Conservation (phyloP, 1,140 invertebrate genomes). For the Cydia amplana region DNA sequence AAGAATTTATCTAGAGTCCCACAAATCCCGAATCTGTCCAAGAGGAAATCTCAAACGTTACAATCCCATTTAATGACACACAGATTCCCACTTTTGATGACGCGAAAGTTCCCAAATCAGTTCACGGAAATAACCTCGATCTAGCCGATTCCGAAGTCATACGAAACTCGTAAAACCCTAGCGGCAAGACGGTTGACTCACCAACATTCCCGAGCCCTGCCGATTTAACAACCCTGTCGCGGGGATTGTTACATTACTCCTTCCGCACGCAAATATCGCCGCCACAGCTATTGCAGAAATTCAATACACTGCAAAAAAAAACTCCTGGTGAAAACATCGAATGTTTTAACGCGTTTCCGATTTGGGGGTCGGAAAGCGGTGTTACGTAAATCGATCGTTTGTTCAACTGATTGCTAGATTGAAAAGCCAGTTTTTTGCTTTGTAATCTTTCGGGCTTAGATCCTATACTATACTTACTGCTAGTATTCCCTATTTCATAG, state of each 20-base stretch:
- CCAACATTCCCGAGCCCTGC: slow-evolving; percentile 49
- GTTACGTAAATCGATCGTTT: slow-evolving; percentile 70
- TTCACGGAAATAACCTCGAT: slow-evolving; percentile 59
- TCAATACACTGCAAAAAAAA: slow-evolving; percentile 64
- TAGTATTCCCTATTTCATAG: background rate
- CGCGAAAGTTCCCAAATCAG: slow-evolving; percentile 65
- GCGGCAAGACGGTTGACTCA: slow-evolving; percentile 50
- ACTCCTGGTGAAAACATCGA: slow-evolving; percentile 55
- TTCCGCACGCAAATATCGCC: slow-evolving; percentile 62
- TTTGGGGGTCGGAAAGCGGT: slow-evolving; percentile 52
- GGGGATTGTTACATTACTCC: slow-evolving; percentile 64
- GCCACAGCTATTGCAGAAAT: slow-evolving; percentile 55
- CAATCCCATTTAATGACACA: slow-evolving; percentile 55
- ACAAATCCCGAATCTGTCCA: slow-evolving; percentile 22
- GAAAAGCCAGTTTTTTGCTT: slow-evolving; percentile 58
- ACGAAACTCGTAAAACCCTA: slow-evolving; percentile 69
- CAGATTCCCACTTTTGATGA: slow-evolving; percentile 61
- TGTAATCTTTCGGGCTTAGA: slow-evolving; percentile 43
- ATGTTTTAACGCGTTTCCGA: slow-evolving; percentile 50
- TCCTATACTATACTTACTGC: too few species aligned
- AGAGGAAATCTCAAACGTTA: slow-evolving; percentile 26
- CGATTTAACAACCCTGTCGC: slow-evolving; percentile 64
- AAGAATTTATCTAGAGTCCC: background rate
- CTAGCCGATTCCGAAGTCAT: slow-evolving; percentile 62
- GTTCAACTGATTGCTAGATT: slow-evolving; percentile 68